Evolutionary conservation across 2,888 invertebrate species (phyloP), one percentile per base, ranked within the genome.

Genomic region (Argyresthia goedartella): DNA sequence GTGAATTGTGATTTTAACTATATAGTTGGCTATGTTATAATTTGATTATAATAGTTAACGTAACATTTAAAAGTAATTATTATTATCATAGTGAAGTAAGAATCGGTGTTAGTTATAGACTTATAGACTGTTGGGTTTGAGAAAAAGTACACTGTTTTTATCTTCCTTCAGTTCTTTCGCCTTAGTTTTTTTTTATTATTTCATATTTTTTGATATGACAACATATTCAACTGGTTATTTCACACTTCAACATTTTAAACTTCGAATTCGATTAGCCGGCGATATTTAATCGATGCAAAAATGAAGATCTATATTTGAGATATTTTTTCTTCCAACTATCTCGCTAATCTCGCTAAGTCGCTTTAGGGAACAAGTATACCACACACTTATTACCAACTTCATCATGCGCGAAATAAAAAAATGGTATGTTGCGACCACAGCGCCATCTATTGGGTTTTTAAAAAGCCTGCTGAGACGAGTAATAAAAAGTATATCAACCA

Each of bases 1-100:
- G 82, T 75, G 67, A 81, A 84, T 77, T 85, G 85, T 85, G 85
- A 85, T 85, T 85, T 81, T 81, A 81, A 75, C 70, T 71, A 74
- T 76, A 82, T 84, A 82, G 81, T 78, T 74, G 71, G 71, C 74
- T 79, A 77, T 76, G 73, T 71, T 80, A 80, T 81, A 3, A 10
- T 13, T 42, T 76, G 64, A 67, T 70, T 72, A 77, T 79, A 62
- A 68, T 81, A 81, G 75, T 71, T 25, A 76, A 77, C 71, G 68
- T 65, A 25, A 25, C 6, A 25, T 43, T 52, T 43, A 49, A 49
- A 52, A 8, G n/a, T 50, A 44, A 25, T 50, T 33, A 43, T 49
- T 14, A 69, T 67, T 79, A 81, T 81, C 77, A 79, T 66, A 59
- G 73, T 74, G 63, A 59, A 51, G 55, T 74, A 81, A 82, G 57